Evolutionary conservation across 2,888 invertebrate species (phyloP), one percentile per base, ranked within the genome.

Genomic region (Pristionchus fissidentatus): DNA sequence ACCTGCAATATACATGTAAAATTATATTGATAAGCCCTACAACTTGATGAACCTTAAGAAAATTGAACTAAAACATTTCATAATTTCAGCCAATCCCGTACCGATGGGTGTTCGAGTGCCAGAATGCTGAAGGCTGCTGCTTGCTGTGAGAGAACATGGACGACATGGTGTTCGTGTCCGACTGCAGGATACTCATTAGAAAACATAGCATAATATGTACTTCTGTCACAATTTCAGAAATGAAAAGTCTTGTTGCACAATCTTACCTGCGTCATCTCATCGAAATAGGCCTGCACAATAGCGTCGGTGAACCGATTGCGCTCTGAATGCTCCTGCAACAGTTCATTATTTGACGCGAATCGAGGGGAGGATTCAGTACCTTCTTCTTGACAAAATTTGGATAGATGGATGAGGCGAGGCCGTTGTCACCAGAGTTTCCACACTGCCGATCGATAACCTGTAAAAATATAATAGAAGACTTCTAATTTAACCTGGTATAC

Each of bases 241-340:
- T 13, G 3, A 26, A 57, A n/a, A 57, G 32, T 13, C 0, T 32
- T 60, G 29, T 15, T 22, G 60, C 26, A 29, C 15, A 29, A 38
- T 35, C 32, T 46, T 10, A 81, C 60, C 46, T 66, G 81, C 13
- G 46, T 46, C 13, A 84, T 55, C 38, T 87, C 87, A 35, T 87
- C 88, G 57, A 87, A 87, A 60, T 87, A 87, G 3, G 87, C 62
- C 60, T 87, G 88, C 22, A 87, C 86, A 13, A 87, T 85, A 5
- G 87, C 87, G 35, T 88, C 88, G n/a, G 88, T 85, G 66, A 84
- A 86, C n/a, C 73, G 79, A 70, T 84, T 87, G 55, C 87, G 86
- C 35, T 75, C 75, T 0, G 29, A 43, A 19, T 46, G 73, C 62
- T 62, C 83, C 75, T 62, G 38, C 5, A 43, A 22, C 4, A 70